Evolutionary conservation across 2,888 invertebrate species (phyloP), one percentile per base, ranked within the genome.

Genomic region (Dolichomitus sp.): DNA sequence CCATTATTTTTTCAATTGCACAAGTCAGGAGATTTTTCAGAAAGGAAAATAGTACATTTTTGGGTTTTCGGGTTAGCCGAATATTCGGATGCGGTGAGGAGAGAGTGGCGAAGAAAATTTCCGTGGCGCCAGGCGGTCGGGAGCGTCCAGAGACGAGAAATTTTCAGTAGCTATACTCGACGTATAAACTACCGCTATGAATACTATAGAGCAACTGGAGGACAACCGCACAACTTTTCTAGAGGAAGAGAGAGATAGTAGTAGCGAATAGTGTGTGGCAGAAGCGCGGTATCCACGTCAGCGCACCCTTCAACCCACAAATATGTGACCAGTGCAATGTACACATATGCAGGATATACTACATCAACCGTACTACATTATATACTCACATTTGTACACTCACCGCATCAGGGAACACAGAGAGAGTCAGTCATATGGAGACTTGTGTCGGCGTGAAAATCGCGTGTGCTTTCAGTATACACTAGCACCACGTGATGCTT

Each of bases 51-150:
- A 12, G 40, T 54, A 2, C 14, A 54, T 7, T 37, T 57, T 12
- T n/a, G 45, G 19, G 48, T 4, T 61, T 14, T 37, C 14, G 45
- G 12, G 14, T 45, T 14, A 19, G n/a, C 17, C 33, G 33, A 48
- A 61, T 23, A 54, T 19, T 1, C 54, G 42, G 33, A 14, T 19
- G 33, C 30, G 42, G 42, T 17, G 30, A 23, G n/a, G 9, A 33
- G 48, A 14, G 65, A 19, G 12, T 17, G 40, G 12, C 42, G 27
- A 45, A 57, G 75, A 69, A 61, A 30, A 52, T 59, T 77, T 50
- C n/a, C 61, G 17, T 17, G 76, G 76, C 76, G 76, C 76, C 76
- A 59, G 48, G 65, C 76, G 12, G 59, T 45, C 76, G 76, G 12
- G 23, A 42, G 17, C 7, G 37, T 23, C 5, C 11, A 12, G 40